Evolutionary conservation across 2,797 vertebrate species (phyloP), one percentile per base, ranked within the genome.

Genomic region (Phoeniculus purpureus): DNA sequence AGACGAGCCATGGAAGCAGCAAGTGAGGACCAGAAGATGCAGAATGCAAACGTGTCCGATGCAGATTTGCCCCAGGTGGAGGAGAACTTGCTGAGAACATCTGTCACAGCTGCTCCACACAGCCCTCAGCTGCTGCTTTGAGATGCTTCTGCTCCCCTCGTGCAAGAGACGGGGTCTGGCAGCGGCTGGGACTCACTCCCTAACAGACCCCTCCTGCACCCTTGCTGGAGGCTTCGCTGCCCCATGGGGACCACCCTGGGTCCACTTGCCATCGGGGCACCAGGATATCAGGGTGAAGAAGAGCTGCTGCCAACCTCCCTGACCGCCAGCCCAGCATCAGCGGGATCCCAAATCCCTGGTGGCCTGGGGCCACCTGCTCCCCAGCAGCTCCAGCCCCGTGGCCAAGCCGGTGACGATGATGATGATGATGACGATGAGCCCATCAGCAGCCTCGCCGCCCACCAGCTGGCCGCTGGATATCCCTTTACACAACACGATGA

Each of bases 1-100:
- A 25, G 81, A 45, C 1, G 3, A 68, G 56, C 26, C 43, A 25
- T 0, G 0, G 27, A 74, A 58, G 34, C 68, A 62, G 32, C 22
- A 22, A 26, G 29, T 8, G n/a, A 67, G 74, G n/a, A 37, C 4
- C 9, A 20, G 37, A 18, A 51, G 34, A 12, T 68, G 25, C 17
- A n/a, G n/a, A 31, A 50, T 31, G 4, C 21, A 45, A 67, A 62
- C 8, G 13, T 25, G 37, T 31, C 55, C 12, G 10, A 50, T 8
- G 27, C 47, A 3, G 10, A 68, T 56, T 55, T n/a, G n/a, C 16
- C 50, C n/a, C 6, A 10, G 7, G 18, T 45, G 16, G 14, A 45
- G 19, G n/a, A 51, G 45, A 67, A 12, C 19, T 17, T 15, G 26
- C 15, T 20, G 22, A 48, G 50, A 88, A 32, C 25, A 15, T 14